Base-by-base conservation (phyloP, 2,888 invertebrate genomes). In the Alcis repandata region DNA sequence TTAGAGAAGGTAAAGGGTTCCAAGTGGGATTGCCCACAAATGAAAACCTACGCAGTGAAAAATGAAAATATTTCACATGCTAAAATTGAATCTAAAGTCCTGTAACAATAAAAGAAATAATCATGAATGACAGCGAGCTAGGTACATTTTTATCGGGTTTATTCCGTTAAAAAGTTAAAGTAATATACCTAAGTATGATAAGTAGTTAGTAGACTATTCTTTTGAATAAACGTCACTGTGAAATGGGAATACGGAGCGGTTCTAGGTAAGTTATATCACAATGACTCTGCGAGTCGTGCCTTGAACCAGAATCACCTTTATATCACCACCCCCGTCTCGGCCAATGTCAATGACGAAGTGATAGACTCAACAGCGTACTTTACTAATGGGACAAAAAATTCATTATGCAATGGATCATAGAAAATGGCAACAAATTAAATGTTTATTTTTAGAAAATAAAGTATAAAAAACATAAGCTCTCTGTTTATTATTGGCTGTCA, bases 281-380 rank as follows among this genome's bases (percentile, higher is more conserved):
- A 45, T 56, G 13, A 19, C 33, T 33, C 10, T 19, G 17, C 33
- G 33, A 45, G 43, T 27, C 22, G 41, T 2, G 43, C 54, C 56
- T 45, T 56, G 56, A 56, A 56, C 56, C 33, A 19, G 17, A 36
- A 52, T 43, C 49, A 59, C 60, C 49, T 43, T 41, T 43, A 53
- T 61, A 71, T 69, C 67, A 49, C 19, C 32, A 19, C 36, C 13
- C 19, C 60, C 48, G 57, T 13, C 43, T 63, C 48, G 63, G 60
- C 36, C 59, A 71, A 69, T 68, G 69, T 63, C 63, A 67, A 63
- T 48, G 57, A 22, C 48, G 43, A 40, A 56, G 40, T 53, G 49
- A 61, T 70, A 67, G 49, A 52, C 36, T n/a, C 13, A 40, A 40
- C 40, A 40, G n/a, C 54, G 54, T 58, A 52, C 53, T 33, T 32